Percentiles rank a stretch among this genome's conserved stretches.
Evolutionary conservation across 2,888 invertebrate genomes (phyloP).

Genomic region (Anoplius nigerrimus): DNA sequence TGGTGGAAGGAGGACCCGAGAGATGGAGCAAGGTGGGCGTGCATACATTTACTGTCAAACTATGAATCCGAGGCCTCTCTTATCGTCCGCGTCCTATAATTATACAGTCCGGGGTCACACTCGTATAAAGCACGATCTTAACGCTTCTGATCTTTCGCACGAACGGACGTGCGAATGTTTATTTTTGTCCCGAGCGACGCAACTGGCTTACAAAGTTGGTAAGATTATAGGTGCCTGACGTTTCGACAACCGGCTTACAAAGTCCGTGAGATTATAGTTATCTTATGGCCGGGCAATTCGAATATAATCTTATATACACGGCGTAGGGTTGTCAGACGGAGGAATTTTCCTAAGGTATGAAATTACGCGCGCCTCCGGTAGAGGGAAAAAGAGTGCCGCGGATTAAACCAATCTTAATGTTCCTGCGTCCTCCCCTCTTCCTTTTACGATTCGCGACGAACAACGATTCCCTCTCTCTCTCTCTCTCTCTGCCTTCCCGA

Average conservation of each 20-base stretch:
- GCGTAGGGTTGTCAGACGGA: neutral
- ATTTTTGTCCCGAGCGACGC: conserved; percentile 11
- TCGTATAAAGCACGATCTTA: conserved; percentile 41
- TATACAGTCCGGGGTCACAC: conserved; percentile 47
- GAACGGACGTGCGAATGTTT: conserved; percentile 5
- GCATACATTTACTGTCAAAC: conserved; percentile 56
- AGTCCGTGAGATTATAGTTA: conserved; percentile 25
- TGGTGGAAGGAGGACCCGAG: conserved; percentile 25
- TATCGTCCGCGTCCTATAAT: conserved; percentile 49
- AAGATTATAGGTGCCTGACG: conserved; percentile 29
- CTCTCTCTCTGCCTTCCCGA: neutral
- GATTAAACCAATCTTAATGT: conserved; percentile 2
- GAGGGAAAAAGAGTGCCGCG: neutral
- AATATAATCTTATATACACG: conserved; percentile 5
- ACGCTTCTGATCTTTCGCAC: conserved; percentile 46
- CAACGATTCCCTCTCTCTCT: no score
- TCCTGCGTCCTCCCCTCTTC: neutral
- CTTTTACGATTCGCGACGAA: neutral
- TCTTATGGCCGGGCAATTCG: conserved; percentile 19
- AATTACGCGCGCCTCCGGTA: neutral
- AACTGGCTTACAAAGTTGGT: conserved; percentile 34
- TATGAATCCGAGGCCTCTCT: conserved; percentile 48
- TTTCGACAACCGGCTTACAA: conserved; percentile 30
- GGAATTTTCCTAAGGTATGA: conserved; percentile 1
- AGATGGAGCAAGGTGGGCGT: conserved; percentile 49